A percentile compares a stretch with the other conserved stretches of the same genome.
Evolutionary conservation across 2,888 invertebrate genomes (phyloP).

Genomic region (Brenthis ino): DNA sequence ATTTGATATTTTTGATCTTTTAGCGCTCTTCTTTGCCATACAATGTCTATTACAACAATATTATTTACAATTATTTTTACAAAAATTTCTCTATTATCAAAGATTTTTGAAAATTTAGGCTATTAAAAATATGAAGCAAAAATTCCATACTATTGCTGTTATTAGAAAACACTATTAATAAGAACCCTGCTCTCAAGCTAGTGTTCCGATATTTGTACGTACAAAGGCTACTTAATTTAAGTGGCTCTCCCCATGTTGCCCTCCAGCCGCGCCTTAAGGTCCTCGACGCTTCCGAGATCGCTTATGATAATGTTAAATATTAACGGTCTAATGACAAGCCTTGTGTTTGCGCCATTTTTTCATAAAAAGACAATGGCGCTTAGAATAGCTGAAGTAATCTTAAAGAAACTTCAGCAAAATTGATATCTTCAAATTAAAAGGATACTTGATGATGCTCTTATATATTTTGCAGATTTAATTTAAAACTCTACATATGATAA

Average conservation of each 20-base stretch:
- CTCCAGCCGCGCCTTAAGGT: constrained; percentile 19
- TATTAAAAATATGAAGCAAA: no score
- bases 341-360: constrained; percentile 12
- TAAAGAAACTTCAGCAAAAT: background rate
- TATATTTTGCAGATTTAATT: no score
- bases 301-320: constrained; percentile 31
- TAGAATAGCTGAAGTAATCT: background rate
- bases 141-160: constrained; percentile 5
- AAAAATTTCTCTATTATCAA: no score
- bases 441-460: background rate
- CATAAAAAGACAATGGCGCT: background rate
- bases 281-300: constrained; percentile 29
- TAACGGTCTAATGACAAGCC: constrained; percentile 18
- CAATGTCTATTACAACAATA: no score
- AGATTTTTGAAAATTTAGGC: no score
- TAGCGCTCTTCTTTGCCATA: no score
- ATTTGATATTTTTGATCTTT: no score
- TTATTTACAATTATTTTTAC: no score
- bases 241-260: constrained; percentile 42
- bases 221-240: constrained; percentile 49
- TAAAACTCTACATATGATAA: no score
- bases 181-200: constrained; percentile 14
- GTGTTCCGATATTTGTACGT: constrained; percentile 23
- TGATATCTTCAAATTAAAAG: background rate
- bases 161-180: constrained; percentile 5